A percentile compares a stretch with the other conserved stretches of the same genome.
Evolutionary conservation across 2,797 vertebrate genomes (phyloP).

Genomic region (Eidolon dupreanum): DNA sequence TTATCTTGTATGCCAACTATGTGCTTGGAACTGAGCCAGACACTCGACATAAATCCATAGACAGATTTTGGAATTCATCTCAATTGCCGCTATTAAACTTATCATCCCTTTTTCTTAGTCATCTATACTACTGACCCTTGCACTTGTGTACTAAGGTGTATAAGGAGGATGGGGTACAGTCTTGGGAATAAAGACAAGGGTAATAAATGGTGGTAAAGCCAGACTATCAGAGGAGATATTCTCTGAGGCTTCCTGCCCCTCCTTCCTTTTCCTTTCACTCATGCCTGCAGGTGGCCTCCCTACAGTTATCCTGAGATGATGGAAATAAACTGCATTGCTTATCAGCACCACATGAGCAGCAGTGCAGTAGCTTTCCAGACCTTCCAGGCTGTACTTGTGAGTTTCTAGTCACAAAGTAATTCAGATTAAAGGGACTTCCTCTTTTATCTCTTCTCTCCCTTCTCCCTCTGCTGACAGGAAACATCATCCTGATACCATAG

Average conservation of each 20-base stretch:
- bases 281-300: background rate
- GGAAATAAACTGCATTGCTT: slow-evolving; percentile 53
- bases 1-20: background rate
- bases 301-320: slow-evolving; percentile 1
- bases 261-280: background rate
- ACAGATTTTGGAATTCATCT: slow-evolving; percentile 8
- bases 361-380: background rate
- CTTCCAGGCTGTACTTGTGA: slow-evolving; percentile 34
- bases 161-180: background rate
- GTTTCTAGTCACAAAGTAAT: slow-evolving; percentile 64
- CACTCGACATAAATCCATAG: background rate
- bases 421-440: slow-evolving; percentile 65
- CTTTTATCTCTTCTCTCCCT: slow-evolving; percentile 59
- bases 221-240: background rate
- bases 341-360: background rate
- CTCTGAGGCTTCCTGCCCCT: background rate
- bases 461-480: slow-evolving; percentile 60
- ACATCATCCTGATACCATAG: slow-evolving; percentile 36
- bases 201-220: background rate
- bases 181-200: background rate
- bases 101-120: background rate
- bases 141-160: background rate
- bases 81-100: background rate
- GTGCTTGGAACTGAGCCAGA: background rate
- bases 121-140: background rate